A percentile compares a stretch with the other conserved stretches of the same genome.
Conservation (phyloP, 2,888 invertebrate species). For the Watsonalla binaria region DNA sequence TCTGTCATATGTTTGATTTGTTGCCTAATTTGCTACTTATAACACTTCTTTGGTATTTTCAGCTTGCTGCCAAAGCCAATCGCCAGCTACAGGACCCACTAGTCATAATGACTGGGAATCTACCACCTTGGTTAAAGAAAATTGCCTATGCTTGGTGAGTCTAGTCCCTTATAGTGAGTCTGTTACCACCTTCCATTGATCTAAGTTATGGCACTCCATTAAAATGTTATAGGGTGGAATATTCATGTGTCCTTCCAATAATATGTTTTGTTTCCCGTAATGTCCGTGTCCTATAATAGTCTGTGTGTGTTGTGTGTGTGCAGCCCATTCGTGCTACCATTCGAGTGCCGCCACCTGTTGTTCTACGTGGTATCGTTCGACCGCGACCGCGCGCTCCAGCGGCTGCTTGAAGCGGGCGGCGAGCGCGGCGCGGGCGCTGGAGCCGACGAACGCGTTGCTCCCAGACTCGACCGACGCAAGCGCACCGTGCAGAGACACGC, state of each 20-base stretch:
- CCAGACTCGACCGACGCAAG: constrained; percentile 94
- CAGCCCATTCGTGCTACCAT: constrained; percentile 97
- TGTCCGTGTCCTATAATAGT: not conserved
- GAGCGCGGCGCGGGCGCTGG: constrained; percentile 81
- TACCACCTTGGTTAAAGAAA: constrained; percentile 96
- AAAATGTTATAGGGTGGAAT: not conserved
- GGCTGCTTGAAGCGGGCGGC: constrained; percentile 94
- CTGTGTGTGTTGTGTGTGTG: not conserved
- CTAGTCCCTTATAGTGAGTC: not conserved
- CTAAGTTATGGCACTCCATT: not conserved
- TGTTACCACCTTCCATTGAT: not conserved
- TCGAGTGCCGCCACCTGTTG: constrained; percentile 96
- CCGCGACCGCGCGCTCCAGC: constrained; percentile 96
- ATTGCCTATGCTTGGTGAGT: constrained; percentile 89
- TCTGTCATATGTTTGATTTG: not conserved
- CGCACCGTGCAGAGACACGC: constrained; percentile 89
- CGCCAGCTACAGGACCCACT: constrained; percentile 98
- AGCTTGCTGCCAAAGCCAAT: constrained; percentile 96
- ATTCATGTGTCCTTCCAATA: too few relatives aligned
- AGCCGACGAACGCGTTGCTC: constrained; percentile 88
- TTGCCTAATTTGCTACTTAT: too few relatives aligned
- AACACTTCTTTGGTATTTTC: constrained; percentile 16
- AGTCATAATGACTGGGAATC: constrained; percentile 98
- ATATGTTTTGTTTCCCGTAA: not conserved
- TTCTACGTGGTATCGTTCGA: constrained; percentile 99